Conservation (phyloP, 1,140 invertebrate species). For the Condylostylus longicornis region DNA sequence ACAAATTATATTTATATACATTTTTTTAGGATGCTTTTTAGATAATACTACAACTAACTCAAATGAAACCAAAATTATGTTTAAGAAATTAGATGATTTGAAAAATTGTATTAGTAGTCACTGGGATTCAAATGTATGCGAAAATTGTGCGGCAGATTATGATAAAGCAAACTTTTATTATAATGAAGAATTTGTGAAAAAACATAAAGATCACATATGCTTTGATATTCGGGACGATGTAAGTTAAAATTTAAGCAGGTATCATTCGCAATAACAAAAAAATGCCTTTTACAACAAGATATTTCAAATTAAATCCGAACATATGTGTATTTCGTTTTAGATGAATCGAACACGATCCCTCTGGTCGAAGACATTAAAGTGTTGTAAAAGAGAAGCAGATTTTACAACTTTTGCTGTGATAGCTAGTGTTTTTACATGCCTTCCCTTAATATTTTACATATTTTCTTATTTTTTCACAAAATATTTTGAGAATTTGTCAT, state of each 20-base stretch:
- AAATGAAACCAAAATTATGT: not conserved
- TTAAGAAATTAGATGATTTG: not conserved
- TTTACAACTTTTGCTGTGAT: not conserved
- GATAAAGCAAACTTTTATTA: not conserved
- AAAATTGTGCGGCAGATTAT: not conserved
- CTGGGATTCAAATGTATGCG: too few relatives aligned
- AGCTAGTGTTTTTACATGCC: not conserved
- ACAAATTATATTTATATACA: not conserved
- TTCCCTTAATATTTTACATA: not conserved
- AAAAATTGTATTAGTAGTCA: not conserved
- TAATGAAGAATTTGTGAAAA: not conserved
- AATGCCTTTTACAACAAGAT: not conserved
- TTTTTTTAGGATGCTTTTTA: not conserved
- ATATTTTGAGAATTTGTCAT: not conserved
- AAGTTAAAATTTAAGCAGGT: too few relatives aligned
- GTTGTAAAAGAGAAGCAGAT: not conserved
- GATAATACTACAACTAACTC: not conserved
- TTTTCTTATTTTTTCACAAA: too few relatives aligned
- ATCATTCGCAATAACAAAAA: too few relatives aligned
- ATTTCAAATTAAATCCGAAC: not conserved
- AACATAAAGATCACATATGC: not conserved
- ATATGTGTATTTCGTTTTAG: not conserved
- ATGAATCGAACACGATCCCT: not conserved
- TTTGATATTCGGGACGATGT: not conserved
- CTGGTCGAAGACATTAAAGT: not conserved